Evolutionary conservation across 2,888 invertebrate species (phyloP).

Genomic region (Myathropa florea): DNA sequence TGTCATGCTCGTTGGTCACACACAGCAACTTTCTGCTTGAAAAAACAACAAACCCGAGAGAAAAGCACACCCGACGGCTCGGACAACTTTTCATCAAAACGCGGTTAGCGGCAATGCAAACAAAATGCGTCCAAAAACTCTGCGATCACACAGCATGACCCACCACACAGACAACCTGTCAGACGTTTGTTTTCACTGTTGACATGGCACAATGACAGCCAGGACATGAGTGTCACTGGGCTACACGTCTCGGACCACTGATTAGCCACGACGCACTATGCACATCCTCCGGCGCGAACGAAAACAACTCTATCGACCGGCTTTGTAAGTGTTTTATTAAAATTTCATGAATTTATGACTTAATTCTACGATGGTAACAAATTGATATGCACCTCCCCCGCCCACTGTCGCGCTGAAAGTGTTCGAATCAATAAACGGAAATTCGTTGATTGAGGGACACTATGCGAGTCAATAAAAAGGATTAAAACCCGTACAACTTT

Average conservation of each 20-base stretch:
- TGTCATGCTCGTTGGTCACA: not conserved
- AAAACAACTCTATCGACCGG: not conserved
- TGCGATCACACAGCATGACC: not conserved
- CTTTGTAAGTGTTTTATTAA: not conserved
- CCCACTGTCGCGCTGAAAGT: not conserved
- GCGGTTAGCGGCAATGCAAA: not conserved
- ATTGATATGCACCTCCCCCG: not conserved
- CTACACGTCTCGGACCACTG: not conserved
- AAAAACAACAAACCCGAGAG: not conserved
- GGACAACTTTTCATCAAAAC: not conserved
- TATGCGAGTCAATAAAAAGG: conserved; percentile 1
- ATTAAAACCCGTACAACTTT: not conserved
- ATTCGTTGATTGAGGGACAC: not conserved
- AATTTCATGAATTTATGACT: not conserved
- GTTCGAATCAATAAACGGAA: conserved; percentile 2
- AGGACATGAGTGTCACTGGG: not conserved
- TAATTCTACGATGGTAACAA: not conserved
- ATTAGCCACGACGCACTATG: not conserved
- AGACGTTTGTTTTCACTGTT: not conserved
- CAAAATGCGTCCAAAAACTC: not conserved
- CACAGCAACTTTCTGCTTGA: not conserved
- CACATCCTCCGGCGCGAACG: not conserved
- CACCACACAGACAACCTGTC: not conserved
- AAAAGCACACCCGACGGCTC: not conserved
- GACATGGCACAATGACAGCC: not conserved